Conservation (phyloP, 2,888 invertebrate genomes). For the Tetramorium bicarinatum region DNA sequence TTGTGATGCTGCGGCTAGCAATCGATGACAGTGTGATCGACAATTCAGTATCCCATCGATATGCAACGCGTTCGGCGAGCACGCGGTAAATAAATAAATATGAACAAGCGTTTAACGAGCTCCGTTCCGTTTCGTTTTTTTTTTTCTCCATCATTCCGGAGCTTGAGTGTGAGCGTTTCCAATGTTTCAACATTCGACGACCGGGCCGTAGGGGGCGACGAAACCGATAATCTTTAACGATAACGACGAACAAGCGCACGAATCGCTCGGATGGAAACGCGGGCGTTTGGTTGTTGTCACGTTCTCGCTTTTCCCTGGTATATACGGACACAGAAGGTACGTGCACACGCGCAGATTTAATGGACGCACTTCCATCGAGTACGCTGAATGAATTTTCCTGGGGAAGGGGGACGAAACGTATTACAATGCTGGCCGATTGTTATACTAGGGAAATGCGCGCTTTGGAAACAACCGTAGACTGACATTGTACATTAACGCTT, state of each 20-base stretch:
- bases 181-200: slow-evolving; percentile 11
- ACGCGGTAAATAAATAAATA: slow-evolving; percentile 37
- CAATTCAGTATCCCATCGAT: neutral
- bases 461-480: slow-evolving; percentile 53
- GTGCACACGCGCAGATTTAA: slow-evolving; percentile 23
- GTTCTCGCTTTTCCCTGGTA: slow-evolving; percentile 60
- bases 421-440: neutral
- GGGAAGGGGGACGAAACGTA: neutral
- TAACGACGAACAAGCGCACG: slow-evolving; percentile 8
- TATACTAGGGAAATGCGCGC: slow-evolving; percentile 62
- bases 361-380: neutral
- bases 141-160: neutral
- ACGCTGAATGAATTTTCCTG: slow-evolving; percentile 10
- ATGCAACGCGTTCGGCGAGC: slow-evolving; percentile 28
- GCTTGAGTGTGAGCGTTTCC: slow-evolving; percentile 29
- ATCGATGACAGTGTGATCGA: slow-evolving; percentile 2
- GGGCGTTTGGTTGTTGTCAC: slow-evolving; percentile 65
- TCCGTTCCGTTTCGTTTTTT: neutral
- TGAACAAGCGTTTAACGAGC: slow-evolving; percentile 8
- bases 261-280: slow-evolving; percentile 43
- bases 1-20: slow-evolving; percentile 12
- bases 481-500: slow-evolving; percentile 64
- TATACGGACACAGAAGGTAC: neutral
- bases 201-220: neutral
- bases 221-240: slow-evolving; percentile 23